Base-by-base conservation (phyloP, 1,140 invertebrate genomes). In the Cyclargus thomasi region DNA sequence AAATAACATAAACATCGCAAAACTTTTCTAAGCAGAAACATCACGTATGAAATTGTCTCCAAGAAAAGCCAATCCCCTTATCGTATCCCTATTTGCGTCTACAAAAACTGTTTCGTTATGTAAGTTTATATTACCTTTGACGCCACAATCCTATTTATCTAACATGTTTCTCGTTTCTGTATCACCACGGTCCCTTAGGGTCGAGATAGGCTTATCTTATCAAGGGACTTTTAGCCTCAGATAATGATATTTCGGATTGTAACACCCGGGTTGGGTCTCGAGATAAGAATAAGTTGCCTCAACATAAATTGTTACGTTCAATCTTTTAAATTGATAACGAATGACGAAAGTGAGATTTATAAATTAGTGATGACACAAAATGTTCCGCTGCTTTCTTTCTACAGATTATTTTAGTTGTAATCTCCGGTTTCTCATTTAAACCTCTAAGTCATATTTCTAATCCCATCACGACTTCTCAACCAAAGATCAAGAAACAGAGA, bases 161-260 rank as follows among this genome's bases (percentile, higher is more conserved):
- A 35, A 47, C 17, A 47, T 39, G 35, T 64, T 39, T 64, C 35
- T 64, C 65, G 69, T 23, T 73, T 83, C 83, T 85, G 74, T 79
- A 83, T 80, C 77, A 65, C 75, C 63, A 71, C 10, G 18, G 10
- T 71, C 72, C 70, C 75, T 75, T 78, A 71, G 74, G 67, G 73
- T 75, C 76, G 62, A 82, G 83, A 86, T 84, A 84, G 81, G 70
- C 70, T 82, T 88, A 84, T 86, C 81, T 84, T 83, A 86, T 81
- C 78, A 75, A 20, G 67, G 59, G 68, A 71, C 69, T 72, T 70
- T 74, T 74, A 78, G 75, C 73, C 67, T 78, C 20, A 76, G 78
- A 83, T 84, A 82, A 74, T 73, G 63, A 17, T 63, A 67, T 62
- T 65, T 74, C 18, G 55, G 55, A 20, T 21, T 59, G 55, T 47